Evolutionary conservation across 2,888 invertebrate species (phyloP), one percentile per base, ranked within the genome.

Genomic region (Eristalinus sepulchralis): DNA sequence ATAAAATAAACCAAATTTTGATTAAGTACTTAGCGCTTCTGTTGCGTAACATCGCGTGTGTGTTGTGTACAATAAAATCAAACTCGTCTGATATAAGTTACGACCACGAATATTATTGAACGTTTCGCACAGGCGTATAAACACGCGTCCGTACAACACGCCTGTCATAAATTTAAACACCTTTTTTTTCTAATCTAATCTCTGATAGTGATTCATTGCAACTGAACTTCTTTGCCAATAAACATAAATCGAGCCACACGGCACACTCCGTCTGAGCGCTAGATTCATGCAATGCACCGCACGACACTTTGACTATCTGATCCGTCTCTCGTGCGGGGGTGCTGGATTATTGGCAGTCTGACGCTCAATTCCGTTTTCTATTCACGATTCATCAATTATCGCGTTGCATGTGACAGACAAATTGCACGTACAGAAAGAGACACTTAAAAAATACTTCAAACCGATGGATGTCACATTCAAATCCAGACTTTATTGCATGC

Each of bases 191-290:
- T 47, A 47, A 47, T 47, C 47, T 47, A 47, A 47, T 47, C 47
- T 59, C n/a, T 0, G n/a, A n/a, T 9, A 27, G 57, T 59, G 57
- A 70, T 70, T 70, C 59, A 59, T 70, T 34, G 59, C 55, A 57
- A 57, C 70, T 59, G 57, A 64, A 34, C 34, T 55, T 57, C 63
- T 24, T 10, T 34, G 24, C 4, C 24, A 27, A 55, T 53, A 64
- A 57, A 57, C 55, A 57, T 73, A 63, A 73, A 73, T 64, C 63
- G 64, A 36, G 27, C 17, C 17, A n/a, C 27, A 17, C 11, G 64
- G 64, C 73, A 73, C 63, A 64, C 64, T 55, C 64, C 2, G 5
- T 27, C 27, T 27, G 27, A 27, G 27, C 2, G 2, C 27, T 2
- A 27, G 27, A 27, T 27, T 27, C 27, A 27, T 27, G 27, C 27